Evolutionary conservation across 2,113 vertebrate genomes (phyloP).

Genomic region (Ciconia maguari): DNA sequence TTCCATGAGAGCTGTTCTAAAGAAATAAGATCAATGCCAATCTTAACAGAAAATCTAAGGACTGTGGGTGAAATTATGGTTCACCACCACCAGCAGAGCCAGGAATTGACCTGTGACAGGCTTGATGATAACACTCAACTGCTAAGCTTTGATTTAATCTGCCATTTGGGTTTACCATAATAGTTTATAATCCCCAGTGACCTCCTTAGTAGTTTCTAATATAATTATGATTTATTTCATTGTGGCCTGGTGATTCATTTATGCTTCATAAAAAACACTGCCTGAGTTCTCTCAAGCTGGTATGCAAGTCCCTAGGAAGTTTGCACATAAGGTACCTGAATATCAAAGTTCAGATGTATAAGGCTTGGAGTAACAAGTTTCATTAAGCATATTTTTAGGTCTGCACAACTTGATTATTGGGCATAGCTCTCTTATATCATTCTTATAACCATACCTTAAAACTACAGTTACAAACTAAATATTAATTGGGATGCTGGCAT

Average conservation of each 20-base stretch:
- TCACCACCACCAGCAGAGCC: not conserved
- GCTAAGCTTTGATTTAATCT: not conserved
- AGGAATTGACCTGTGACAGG: not conserved
- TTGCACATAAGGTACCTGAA: not conserved
- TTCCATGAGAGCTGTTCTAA: not conserved
- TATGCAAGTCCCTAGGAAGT: not conserved
- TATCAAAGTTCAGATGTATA: not conserved
- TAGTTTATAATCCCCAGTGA: not conserved
- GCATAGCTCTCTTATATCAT: not conserved
- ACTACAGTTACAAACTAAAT: not conserved
- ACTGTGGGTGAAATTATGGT: not conserved
- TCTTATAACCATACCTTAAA: not conserved
- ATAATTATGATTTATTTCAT: not conserved
- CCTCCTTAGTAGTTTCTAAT: not conserved
- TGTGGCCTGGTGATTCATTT: not conserved
- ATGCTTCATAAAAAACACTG: not conserved
- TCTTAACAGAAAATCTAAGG: not conserved
- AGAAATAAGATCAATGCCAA: not conserved
- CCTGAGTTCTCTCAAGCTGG: not conserved
- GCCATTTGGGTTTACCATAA: not conserved
- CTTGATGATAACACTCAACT: not conserved
- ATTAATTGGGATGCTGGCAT: constrained; percentile 39
- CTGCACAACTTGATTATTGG: not conserved
- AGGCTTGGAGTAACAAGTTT: not conserved
- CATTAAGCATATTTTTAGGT: not conserved